These are phyloP conservation scores for Manis pentadactyla DNA, from an alignment of 2,797 vertebrate species.

Conservation along the genomic window DNA sequence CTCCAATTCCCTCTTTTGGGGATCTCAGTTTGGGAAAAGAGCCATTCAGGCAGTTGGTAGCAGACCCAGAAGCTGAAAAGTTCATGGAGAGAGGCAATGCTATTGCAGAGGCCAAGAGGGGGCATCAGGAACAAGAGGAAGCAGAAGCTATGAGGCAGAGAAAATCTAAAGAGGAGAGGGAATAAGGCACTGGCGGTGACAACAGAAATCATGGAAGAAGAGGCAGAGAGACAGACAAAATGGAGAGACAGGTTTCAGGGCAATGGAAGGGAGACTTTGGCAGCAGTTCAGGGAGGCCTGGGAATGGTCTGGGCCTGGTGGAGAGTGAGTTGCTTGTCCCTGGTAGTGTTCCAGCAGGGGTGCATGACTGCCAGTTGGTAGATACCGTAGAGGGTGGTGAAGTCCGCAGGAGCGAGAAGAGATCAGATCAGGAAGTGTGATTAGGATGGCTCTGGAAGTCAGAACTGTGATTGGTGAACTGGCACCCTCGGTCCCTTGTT, in stretches of 20 bases:
- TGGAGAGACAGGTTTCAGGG: not conserved
- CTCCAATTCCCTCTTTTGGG: not conserved
- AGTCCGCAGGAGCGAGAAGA: not conserved
- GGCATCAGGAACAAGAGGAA: not conserved
- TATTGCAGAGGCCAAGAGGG: not conserved
- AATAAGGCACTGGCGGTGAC: not conserved
- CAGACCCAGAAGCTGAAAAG: not conserved
- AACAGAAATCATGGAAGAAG: not conserved
- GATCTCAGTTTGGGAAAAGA: not conserved
- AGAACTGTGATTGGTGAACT: not conserved
- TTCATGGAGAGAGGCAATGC: not conserved
- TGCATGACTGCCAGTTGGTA: not conserved
- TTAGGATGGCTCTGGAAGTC: not conserved
- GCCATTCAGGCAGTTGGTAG: no score
- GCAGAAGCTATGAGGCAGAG: not conserved
- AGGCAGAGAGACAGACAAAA: not conserved
- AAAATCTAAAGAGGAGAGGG: not conserved
- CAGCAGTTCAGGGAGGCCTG: not conserved
- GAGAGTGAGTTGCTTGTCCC: not conserved
- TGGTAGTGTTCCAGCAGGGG: not conserved
- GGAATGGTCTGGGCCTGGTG: not conserved
- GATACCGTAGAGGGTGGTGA: not conserved
- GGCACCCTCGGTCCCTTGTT: not conserved
- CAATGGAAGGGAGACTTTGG: not conserved
- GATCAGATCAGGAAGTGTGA: conserved; percentile 38